These are phyloP conservation scores for Blastomussa wellsi DNA, from an alignment of 92 coral and sea anemone species.

Conservation along the genomic window DNA sequence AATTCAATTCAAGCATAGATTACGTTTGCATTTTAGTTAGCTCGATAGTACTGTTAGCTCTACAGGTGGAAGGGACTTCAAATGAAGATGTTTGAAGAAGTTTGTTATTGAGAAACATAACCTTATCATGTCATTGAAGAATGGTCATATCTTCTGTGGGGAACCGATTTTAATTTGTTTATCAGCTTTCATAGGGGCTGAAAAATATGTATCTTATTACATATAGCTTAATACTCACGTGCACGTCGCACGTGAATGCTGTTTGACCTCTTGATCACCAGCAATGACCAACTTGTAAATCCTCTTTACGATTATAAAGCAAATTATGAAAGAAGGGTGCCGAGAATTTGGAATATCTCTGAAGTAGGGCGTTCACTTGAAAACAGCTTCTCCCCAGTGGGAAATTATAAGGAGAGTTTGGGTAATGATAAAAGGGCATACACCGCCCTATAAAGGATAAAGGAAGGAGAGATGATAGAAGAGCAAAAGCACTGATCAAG, in stretches of 20 bases:
- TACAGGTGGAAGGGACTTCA: background rate
- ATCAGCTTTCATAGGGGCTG: background rate
- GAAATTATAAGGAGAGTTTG: background rate
- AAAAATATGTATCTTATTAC: background rate
- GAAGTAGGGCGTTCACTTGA: background rate
- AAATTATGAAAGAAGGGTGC: background rate
- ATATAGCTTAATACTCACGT: too few relatives aligned
- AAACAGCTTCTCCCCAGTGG: background rate
- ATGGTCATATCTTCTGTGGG: background rate
- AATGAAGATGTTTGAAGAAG: too few relatives aligned
- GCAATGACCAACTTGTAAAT: background rate
- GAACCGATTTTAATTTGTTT: background rate
- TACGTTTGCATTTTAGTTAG: too few relatives aligned
- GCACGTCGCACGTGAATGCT: background rate
- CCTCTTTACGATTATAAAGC: background rate
- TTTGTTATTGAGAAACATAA: too few relatives aligned
- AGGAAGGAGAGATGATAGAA: background rate
- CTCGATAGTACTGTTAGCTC: too few relatives aligned
- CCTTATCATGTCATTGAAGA: too few relatives aligned
- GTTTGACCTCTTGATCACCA: background rate
- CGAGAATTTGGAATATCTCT: background rate
- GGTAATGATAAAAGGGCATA: background rate
- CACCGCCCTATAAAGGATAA: too few relatives aligned
- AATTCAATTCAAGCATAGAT: too few relatives aligned
- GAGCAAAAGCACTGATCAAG: background rate